These are phyloP conservation scores for Burhinus oedicnemus DNA, from an alignment of 2,113 vertebrate species.

Conservation along the genomic window DNA sequence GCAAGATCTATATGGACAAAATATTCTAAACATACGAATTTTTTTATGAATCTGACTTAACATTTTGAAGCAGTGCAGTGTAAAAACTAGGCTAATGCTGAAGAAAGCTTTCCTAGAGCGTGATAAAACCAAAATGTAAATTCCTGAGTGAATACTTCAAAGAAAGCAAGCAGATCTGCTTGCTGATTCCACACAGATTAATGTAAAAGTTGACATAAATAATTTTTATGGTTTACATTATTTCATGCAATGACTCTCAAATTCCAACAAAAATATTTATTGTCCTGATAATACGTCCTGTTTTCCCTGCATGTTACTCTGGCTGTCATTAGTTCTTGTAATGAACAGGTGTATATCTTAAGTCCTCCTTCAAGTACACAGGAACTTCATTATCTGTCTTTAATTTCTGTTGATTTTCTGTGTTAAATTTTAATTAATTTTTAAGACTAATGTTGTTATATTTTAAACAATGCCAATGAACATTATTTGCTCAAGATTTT, in stretches of 20 bases:
- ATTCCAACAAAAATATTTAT: neutral
- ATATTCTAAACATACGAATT: neutral
- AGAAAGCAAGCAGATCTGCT: neutral
- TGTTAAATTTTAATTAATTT: neutral
- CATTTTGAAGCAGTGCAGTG: neutral
- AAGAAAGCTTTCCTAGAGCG: neutral
- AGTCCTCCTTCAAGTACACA: neutral
- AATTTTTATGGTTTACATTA: neutral
- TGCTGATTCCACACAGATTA: neutral
- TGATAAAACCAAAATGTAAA: slow-evolving; percentile 11
- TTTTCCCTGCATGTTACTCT: neutral
- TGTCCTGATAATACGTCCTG: neutral
- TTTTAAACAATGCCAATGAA: neutral
- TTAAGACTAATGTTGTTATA: neutral
- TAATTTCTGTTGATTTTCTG: neutral
- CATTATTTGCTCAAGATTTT: neutral
- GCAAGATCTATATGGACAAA: neutral
- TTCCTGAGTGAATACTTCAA: neutral
- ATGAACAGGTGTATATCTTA: neutral
- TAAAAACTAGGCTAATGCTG: neutral
- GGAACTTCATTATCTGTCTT: neutral
- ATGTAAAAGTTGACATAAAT: neutral
- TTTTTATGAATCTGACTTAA: neutral
- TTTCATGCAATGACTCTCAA: neutral
- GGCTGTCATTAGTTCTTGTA: neutral